Evolutionary conservation across 2,888 invertebrate genomes (phyloP), one percentile per base, ranked within the genome.

Genomic region (Malthinus seriepunctatus): DNA sequence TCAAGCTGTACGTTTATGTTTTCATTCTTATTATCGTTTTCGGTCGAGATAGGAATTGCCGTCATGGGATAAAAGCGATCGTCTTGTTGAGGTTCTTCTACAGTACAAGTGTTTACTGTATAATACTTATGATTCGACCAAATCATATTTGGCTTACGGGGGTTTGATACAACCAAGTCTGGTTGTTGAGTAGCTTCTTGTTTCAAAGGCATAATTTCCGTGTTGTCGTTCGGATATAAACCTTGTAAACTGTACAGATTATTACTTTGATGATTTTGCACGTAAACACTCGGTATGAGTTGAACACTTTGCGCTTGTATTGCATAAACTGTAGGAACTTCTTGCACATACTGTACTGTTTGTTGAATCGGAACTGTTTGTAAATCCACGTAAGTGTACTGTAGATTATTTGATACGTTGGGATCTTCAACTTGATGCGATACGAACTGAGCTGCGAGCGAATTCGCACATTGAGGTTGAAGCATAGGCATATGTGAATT

Each of bases 31-130:
- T 12, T 10, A 32, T 51, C 39, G 4, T 46, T 34, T 14, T 68
- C 65, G 31, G 74, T 63, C 32, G 64, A 67, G 38, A 78, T 78
- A 0, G 78, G 76, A 32, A 65, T 63, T 31, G 69, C 59, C 8
- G 70, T 74, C 75, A 78, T 70, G 0, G 78, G 78, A 62, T 73
- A 78, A 63, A 78, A 77, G n/a, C 76, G 58, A 11, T 78, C 74
- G 1, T 62, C 53, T 38, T 75, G 71, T 5, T 66, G 54, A 56
- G 74, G 75, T n/a, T 69, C 63, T 15, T 69, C 64, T 1, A 69
- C 71, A 9, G 69, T 60, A 51, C 75, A 75, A 34, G 53, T 61
- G 57, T 78, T 77, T 1, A 77, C 71, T 0, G 76, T 72, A 56
- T 73, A 78, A 65, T 72, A 76, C 44, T 73, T 73, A 8, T 69